These are phyloP conservation scores for Hoplostethus atlanticus DNA, from an alignment of 2,797 vertebrate species.

Conservation along the genomic window DNA sequence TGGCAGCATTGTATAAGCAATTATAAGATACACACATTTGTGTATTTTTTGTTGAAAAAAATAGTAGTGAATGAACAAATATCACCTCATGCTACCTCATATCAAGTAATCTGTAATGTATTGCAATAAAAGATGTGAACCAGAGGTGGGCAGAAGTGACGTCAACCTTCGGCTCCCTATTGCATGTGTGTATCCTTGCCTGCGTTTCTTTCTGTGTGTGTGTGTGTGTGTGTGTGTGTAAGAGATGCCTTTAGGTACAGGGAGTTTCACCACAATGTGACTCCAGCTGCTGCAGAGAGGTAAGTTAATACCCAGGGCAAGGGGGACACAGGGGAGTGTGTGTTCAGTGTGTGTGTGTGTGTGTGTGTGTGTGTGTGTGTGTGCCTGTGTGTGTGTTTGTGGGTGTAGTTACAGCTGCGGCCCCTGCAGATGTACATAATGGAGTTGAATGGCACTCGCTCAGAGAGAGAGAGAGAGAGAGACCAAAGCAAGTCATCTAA, in stretches of 20 bases:
- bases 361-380: constrained; percentile 36
- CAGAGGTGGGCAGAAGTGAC: too few species aligned
- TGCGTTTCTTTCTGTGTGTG: constrained; percentile 23
- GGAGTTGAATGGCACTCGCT: constrained; percentile 48
- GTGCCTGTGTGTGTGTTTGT: constrained; percentile 31
- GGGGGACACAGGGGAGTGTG: constrained; percentile 65
- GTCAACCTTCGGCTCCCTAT: too few species aligned
- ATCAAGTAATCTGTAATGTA: too few species aligned
- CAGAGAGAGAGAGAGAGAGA: constrained; percentile 12
- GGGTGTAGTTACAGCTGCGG: constrained; percentile 65
- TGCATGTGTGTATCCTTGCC: constrained; percentile 12
- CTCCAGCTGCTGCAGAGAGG: constrained; percentile 83
- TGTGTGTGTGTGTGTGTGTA: constrained; percentile 47
- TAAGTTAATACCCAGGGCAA: constrained; percentile 75
- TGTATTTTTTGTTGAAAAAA: too few species aligned
- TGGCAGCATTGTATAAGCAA: too few species aligned
- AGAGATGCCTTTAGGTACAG: constrained; percentile 81
- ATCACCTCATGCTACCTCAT: too few species aligned
- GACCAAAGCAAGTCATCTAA: constrained; percentile 11
- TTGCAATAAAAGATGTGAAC: too few species aligned
- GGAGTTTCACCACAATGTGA: constrained; percentile 74
- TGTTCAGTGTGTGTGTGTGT: constrained; percentile 9
- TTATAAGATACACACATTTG: too few species aligned
- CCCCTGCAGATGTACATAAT: constrained; percentile 49
- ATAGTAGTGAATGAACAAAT: too few species aligned